Base-by-base conservation (phyloP, 2,888 invertebrate genomes). In the Chloromyia formosa region DNA sequence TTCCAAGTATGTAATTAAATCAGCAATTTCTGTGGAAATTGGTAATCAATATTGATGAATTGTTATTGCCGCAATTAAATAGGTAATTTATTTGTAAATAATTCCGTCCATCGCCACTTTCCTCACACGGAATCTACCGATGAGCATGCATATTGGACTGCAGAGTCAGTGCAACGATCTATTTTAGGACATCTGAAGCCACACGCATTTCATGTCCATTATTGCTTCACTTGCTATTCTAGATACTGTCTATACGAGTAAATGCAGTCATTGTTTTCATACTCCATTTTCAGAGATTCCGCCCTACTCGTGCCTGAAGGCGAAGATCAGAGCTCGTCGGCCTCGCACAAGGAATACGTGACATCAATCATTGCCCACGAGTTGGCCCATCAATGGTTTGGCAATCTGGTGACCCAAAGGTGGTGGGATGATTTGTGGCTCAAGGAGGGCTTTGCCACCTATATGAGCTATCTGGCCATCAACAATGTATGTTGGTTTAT, bases 321-420 rank as follows among this genome's bases (percentile, higher is more conserved):
- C 79, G 80, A 82, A 74, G 82, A 83, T 64, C 79, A 82, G 66
- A 84, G 83, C 42, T 85, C 85, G 27, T 86, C 90, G 27, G 86
- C 89, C 45, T 87, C 86, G 78, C 88, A 90, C 77, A 88, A 88
- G 78, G 90, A 93, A 79, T 86, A 88, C 66, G 88, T 93, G 1
- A 90, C 90, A 0, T 88, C 90, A 22, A 89, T 91, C 1, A 87
- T 93, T 3, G 88, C 92, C 0, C 95, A 95, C 80, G 95, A 95
- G 83, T 83, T 94, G 71, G 90, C 92, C 0, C 95, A 95, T 82
- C 92, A 91, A 88, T 94, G 94, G 93, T 93, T 94, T 79, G 94
- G 94, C 5, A 92, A 93, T 81, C 85, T 91, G 18, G 90, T 93
- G 18, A 92, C 93, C 0, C 90, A 90, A 74, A 88, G 89, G 45